Conservation (phyloP, 2,888 invertebrate genomes). For the Drosophila multiciliata region DNA sequence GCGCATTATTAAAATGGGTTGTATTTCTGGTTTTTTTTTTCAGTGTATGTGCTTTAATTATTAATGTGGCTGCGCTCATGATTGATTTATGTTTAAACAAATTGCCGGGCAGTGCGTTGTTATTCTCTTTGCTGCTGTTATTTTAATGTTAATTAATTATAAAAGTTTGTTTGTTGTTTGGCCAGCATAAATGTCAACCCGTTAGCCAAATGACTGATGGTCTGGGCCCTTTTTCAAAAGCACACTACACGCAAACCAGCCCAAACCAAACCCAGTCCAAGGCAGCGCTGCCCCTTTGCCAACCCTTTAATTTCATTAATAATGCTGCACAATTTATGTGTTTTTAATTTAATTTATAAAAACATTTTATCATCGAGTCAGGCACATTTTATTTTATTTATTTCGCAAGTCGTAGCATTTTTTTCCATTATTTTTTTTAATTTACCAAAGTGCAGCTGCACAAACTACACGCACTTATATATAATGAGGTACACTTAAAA, state of each 20-base stretch:
- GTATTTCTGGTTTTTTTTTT: not conserved
- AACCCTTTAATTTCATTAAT: conserved; percentile 11
- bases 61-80: conserved; percentile 60
- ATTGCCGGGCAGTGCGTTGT: conserved; percentile 35
- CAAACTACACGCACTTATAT: conserved; percentile 17
- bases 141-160: conserved; percentile 75
- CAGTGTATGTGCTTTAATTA: conserved; percentile 44
- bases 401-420: conserved; percentile 9
- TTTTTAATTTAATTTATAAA: conserved; percentile 73
- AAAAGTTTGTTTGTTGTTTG: conserved; percentile 65
- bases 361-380: conserved; percentile 55
- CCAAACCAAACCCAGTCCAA: not conserved
- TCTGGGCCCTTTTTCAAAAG: conserved; percentile 14
- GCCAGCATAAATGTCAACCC: conserved; percentile 65
- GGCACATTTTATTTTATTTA: conserved; percentile 38
- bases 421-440: conserved; percentile 41
- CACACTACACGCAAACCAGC: not conserved
- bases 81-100: conserved; percentile 71
- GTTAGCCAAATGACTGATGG: conserved; percentile 63
- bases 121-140: conserved; percentile 29
- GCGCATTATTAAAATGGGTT: conserved; percentile 38
- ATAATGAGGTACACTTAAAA: conserved; percentile 10
- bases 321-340: conserved; percentile 59
- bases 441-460: conserved; percentile 64
- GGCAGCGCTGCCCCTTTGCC: no score